Conservation (phyloP, 2,113 vertebrate genomes). For the Nestor notabilis region DNA sequence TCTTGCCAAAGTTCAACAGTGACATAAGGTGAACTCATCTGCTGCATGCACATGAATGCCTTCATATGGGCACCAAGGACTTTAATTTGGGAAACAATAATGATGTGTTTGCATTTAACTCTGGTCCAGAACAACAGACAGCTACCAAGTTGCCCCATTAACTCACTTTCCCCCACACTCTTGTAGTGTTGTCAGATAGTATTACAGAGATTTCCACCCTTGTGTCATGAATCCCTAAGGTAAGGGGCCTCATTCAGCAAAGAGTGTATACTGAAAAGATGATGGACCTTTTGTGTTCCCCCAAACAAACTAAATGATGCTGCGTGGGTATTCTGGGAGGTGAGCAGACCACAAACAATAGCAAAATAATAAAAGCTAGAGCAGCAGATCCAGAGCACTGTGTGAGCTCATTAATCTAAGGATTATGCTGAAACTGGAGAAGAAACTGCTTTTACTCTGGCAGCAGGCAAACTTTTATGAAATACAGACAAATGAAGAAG, state of each 20-base stretch:
- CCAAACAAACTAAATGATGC: neutral
- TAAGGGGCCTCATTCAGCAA: neutral
- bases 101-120: neutral
- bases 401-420: constrained; percentile 6
- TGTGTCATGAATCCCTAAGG: neutral
- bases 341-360: neutral
- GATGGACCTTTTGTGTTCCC: neutral
- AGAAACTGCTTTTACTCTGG: neutral
- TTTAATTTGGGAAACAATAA: neutral
- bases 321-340: neutral
- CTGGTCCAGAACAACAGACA: neutral
- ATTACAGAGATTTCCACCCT: neutral
- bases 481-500: neutral
- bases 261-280: neutral
- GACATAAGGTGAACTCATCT: neutral
- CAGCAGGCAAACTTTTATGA: neutral
- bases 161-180: neutral
- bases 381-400: neutral
- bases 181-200: neutral
- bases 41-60: neutral
- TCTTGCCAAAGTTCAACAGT: neutral
- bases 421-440: neutral
- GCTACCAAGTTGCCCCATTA: neutral
- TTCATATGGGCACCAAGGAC: neutral
- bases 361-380: neutral